Percentiles rank a stretch among this genome's conserved stretches.
Conservation (phyloP, 2,888 invertebrate genomes). For the Phengaris alcon region DNA sequence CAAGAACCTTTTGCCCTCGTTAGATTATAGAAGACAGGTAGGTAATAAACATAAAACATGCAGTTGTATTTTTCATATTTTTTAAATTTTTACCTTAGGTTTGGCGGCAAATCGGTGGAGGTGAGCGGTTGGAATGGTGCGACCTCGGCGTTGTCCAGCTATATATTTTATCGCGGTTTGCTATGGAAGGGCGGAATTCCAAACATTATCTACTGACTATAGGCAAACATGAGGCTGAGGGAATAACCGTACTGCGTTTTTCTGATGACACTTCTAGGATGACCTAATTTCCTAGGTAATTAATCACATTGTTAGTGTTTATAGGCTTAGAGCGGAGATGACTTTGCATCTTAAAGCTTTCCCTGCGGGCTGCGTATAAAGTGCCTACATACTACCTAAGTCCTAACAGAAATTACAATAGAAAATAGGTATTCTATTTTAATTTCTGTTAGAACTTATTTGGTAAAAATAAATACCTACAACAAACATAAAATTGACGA, state of each 20-base stretch:
- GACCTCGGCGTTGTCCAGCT: slow-evolving; percentile 50
- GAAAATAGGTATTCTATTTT: no score
- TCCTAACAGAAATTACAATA: no score
- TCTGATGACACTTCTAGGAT: slow-evolving; percentile 11
- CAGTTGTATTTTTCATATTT: slow-evolving; percentile 2
- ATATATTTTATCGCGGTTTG: slow-evolving; percentile 51
- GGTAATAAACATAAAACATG: slow-evolving; percentile 11
- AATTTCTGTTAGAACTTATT: no score
- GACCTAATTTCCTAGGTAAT: not conserved
- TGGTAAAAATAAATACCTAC: no score
- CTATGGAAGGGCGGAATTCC: slow-evolving; percentile 59
- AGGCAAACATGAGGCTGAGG: slow-evolving; percentile 15
- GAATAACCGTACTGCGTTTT: slow-evolving; percentile 21
- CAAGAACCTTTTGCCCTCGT: not conserved
- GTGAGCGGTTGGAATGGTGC: slow-evolving; percentile 50
- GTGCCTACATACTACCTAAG: no score
- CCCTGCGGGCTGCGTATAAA: no score
- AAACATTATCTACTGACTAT: slow-evolving; percentile 40
- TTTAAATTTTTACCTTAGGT: slow-evolving; percentile 41
- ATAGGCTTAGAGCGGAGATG: no score
- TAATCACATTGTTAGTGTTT: not conserved
- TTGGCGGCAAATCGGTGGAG: slow-evolving; percentile 42
- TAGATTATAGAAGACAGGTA: slow-evolving; percentile 4
- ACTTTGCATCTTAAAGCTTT: no score
- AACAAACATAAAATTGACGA: no score